These are phyloP conservation scores for Sogatella furcifera DNA, from an alignment of 1,140 invertebrate species.

Conservation along the genomic window DNA sequence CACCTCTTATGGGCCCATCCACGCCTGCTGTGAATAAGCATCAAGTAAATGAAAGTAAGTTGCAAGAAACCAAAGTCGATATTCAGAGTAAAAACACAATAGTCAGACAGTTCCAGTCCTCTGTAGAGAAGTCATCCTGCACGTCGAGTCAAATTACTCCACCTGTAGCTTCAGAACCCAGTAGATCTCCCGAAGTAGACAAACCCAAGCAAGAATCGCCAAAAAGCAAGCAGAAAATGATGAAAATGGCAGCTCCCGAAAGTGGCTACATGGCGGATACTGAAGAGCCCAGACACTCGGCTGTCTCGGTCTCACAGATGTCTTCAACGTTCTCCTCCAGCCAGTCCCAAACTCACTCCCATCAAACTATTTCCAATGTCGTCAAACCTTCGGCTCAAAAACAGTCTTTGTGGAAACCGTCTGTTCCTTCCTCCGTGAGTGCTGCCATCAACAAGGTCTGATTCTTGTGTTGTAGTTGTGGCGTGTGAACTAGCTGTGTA, in stretches of 20 bases:
- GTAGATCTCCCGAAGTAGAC: background rate
- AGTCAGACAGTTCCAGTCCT: constrained; percentile 6
- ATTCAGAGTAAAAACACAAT: background rate
- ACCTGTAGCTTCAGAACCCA: constrained; percentile 35
- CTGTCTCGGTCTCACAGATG: too few species aligned
- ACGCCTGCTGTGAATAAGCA: constrained; percentile 11
- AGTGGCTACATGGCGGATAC: constrained; percentile 64
- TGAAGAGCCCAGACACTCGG: constrained; percentile 39
- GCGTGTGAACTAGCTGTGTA: background rate
- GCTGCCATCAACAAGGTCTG: background rate
- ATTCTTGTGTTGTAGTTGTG: background rate
- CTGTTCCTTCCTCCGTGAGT: too few species aligned
- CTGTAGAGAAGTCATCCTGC: background rate
- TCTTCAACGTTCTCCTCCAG: too few species aligned
- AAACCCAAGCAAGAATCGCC: constrained; percentile 41
- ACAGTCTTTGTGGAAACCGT: too few species aligned
- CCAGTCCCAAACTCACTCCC: too few species aligned
- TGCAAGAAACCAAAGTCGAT: constrained; percentile 21
- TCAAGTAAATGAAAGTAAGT: constrained; percentile 24
- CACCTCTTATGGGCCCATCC: constrained; percentile 37
- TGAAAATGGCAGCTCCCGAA: constrained; percentile 34
- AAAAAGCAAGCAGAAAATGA: constrained; percentile 40
- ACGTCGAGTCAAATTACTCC: constrained; percentile 40
- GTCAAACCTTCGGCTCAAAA: too few species aligned
- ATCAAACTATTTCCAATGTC: too few species aligned